Evolutionary conservation across 2,888 invertebrate species (phyloP), one percentile per base, ranked within the genome.

Genomic region (Isoperla grammatica): DNA sequence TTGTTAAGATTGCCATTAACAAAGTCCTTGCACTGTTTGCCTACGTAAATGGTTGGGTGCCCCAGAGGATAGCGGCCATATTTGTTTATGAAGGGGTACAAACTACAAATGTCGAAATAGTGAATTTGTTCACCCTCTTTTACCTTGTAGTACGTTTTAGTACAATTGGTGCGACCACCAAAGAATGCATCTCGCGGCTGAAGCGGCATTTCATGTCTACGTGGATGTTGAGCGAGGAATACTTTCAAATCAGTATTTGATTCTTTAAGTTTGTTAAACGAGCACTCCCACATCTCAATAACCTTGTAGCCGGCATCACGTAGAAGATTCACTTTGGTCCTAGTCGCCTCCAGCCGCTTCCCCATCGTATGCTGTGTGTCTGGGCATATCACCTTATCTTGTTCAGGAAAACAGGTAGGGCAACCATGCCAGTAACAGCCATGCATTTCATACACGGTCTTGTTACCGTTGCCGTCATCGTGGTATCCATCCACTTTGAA

Each of bases 81-180:
- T 57, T 71, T 69, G 58, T 64, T 68, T 6, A 69, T 63, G 29
- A 46, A 70, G 0, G 71, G 71, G 56, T 72, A 70, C 5, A 70
- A 46, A 0, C 66, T 67, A 62, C 68, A 67, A 2, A 69, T 63
- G 59, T 69, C 48, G 8, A 22, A 68, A 57, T 69, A 69, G 4
- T 46, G 43, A 15, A 70, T 69, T 62, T 67, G 63, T 48, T 68
- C 69, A 6, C 61, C 61, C 1, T 35, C 15, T 23, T 53, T 61
- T 17, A 56, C 61, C 59, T 67, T 65, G 56, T 68, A 65, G 61
- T 67, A 63, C 15, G 39, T 4, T 39, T 59, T 49, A 13, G 55
- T 59, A 23, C 65, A 66, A 46, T 64, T 66, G 5, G 68, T 69
- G 9, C 69, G 61, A 12, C 68, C 70, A 6, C 68, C 68, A 55